Evolutionary conservation across 2,113 vertebrate genomes (phyloP).

Genomic region (Dascyllus trimaculatus): DNA sequence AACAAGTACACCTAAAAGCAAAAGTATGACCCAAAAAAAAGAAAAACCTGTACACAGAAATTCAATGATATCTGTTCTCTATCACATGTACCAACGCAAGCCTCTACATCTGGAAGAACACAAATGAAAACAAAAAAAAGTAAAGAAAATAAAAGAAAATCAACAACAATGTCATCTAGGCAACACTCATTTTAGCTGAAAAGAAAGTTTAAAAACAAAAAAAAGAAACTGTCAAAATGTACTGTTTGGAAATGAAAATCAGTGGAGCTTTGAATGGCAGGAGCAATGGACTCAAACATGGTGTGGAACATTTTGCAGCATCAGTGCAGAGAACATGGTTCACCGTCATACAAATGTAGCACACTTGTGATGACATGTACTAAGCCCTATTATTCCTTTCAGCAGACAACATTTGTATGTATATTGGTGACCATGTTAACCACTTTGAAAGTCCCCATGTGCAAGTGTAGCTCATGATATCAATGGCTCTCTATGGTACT

Average conservation of each 20-base stretch:
- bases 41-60: slow-evolving; percentile 93
- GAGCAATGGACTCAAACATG: slow-evolving; percentile 61
- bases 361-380: slow-evolving; percentile 38
- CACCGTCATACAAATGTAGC: slow-evolving; percentile 88
- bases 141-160: slow-evolving; percentile 21
- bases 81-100: slow-evolving; percentile 90
- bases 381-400: slow-evolving; percentile 63
- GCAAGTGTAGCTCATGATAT: slow-evolving; percentile 81
- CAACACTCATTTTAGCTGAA: slow-evolving; percentile 82
- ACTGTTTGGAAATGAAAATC: slow-evolving; percentile 77
- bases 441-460: slow-evolving; percentile 91
- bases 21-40: slow-evolving; percentile 70
- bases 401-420: slow-evolving; percentile 89
- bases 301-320: slow-evolving; percentile 93
- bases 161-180: slow-evolving; percentile 72
- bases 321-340: slow-evolving; percentile 90
- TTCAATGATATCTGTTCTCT: slow-evolving; percentile 99
- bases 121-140: slow-evolving; percentile 45
- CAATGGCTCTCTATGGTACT: slow-evolving; percentile 39
- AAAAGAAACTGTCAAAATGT: slow-evolving; percentile 85
- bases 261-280: slow-evolving; percentile 65
- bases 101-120: slow-evolving; percentile 78
- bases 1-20: slow-evolving; percentile 78
- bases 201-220: slow-evolving; percentile 79
- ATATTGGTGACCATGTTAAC: slow-evolving; percentile 88